These are phyloP conservation scores for Neodiprion virginianus DNA, from an alignment of 1,140 invertebrate genomes.

Conservation along the genomic window DNA sequence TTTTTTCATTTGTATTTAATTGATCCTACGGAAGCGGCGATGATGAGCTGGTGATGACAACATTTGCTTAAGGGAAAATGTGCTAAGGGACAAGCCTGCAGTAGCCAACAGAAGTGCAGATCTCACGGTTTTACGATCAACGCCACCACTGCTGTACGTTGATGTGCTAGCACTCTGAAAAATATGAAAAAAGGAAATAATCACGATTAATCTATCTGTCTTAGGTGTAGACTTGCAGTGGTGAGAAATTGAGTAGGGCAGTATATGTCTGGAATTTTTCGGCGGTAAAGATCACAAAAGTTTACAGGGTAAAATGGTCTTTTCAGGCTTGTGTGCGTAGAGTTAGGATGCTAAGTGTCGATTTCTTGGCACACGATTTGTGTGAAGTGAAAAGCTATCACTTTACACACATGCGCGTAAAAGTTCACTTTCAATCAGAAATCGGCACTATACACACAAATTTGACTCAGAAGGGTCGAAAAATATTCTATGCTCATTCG, in stretches of 20 bases:
- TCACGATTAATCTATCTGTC: constrained; percentile 10
- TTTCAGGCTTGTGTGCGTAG: neutral
- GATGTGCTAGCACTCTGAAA: constrained; percentile 31
- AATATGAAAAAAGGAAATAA: neutral
- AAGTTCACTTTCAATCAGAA: too few relatives aligned
- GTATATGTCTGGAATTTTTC: too few relatives aligned
- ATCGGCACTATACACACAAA: too few relatives aligned
- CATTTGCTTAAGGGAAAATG: constrained; percentile 56
- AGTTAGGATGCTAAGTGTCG: too few relatives aligned
- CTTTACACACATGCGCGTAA: too few relatives aligned
- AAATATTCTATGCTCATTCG: neutral
- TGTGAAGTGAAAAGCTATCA: too few relatives aligned
- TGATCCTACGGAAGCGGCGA: constrained; percentile 30
- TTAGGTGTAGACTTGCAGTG: too few relatives aligned
- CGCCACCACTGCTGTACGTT: constrained; percentile 34
- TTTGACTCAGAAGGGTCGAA: neutral
- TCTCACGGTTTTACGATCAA: constrained; percentile 39
- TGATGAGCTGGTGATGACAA: constrained; percentile 42
- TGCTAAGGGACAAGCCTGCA: constrained; percentile 51
- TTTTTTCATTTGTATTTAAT: constrained; percentile 12
- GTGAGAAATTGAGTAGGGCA: too few relatives aligned
- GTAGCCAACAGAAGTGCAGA: constrained; percentile 52
- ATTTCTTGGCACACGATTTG: too few relatives aligned
- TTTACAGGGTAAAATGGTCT: neutral
- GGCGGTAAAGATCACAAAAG: constrained; percentile 15